Conservation (phyloP, 2,113 vertebrate species). For the Pelobates fuscus region DNA sequence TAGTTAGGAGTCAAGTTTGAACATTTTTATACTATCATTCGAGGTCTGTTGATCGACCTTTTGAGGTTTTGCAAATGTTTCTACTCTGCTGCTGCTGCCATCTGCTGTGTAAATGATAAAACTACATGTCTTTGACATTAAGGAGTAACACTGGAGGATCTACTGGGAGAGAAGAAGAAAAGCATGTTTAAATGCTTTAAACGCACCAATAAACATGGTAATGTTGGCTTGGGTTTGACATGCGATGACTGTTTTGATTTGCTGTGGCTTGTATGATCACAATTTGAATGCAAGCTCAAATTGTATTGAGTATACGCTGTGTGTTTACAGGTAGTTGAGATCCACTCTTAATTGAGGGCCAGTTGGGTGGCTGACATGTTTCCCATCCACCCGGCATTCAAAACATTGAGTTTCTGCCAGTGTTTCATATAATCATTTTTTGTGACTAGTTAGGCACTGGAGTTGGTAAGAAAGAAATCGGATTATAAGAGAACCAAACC, state of each 20-base stretch:
- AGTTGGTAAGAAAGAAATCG: too few species aligned
- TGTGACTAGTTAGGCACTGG: too few species aligned
- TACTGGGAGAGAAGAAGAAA: conserved; percentile 95
- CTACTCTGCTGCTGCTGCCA: conserved; percentile 79
- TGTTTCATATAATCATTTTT: too few species aligned
- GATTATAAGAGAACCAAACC: too few species aligned
- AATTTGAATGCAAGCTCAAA: conserved; percentile 56
- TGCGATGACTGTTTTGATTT: conserved; percentile 35
- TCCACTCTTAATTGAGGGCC: too few species aligned
- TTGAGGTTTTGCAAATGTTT: conserved; percentile 25
- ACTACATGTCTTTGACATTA: conserved; percentile 84
- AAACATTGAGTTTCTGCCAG: too few species aligned
- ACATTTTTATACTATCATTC: too few species aligned
- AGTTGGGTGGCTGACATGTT: too few species aligned
- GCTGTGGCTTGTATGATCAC: conserved; percentile 33
- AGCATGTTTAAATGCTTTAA: conserved; percentile 92
- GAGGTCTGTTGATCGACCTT: too few species aligned
- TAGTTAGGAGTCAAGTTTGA: too few species aligned
- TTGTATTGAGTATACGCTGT: conserved; percentile 33
- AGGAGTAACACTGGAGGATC: conserved; percentile 94
- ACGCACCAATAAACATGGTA: conserved; percentile 94
- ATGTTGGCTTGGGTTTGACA: conserved; percentile 70
- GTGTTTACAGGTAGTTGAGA: not conserved
- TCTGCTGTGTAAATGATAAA: conserved; percentile 81
- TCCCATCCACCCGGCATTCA: too few species aligned